Base-by-base conservation (phyloP, 2,797 vertebrate genomes). In the Propithecus deckenii region DNA sequence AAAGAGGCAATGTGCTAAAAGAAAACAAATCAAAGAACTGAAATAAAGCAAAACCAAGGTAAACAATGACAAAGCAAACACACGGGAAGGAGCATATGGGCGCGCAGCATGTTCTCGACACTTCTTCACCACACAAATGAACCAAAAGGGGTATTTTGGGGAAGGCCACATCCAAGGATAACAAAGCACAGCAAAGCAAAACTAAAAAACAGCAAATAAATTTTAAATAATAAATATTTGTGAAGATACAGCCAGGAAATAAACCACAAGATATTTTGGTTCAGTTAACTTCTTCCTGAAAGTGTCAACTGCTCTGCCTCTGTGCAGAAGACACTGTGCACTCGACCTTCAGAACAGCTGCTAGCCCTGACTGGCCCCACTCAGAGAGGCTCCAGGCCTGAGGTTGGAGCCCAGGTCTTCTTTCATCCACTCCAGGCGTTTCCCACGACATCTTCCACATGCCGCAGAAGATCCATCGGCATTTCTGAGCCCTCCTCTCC, bases 1-100 rank as follows among this genome's bases (percentile, higher is more conserved):
- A 99, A 98, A 98, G 98, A 98, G 96, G 98, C 98, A 98, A 98
- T 98, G 98, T 96, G 98, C 99, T 99, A 99, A 98, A 99, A 99
- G 97, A 95, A 98, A 98, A 98, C 96, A 98, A 98, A 98, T 97
- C 97, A 97, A 98, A 98, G 94, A 98, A 98, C 98, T 98, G 98
- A 99, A 98, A 98, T 95, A 98, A 99, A 98, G 98, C 98, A 97
- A 98, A 98, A 98, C 98, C 98, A 98, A 98, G 96, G 96, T 92
- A 94, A 97, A 98, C 43, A 65, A 96, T 96, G 98, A 96, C 71
- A 97, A 97, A 97, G 94, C 72, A 98, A 90, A 98, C 96, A 76
- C 94, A 78, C 59, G 63, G 85, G 91, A 89, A 96, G 97, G 28
- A 81, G 65, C 71, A 15, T 0, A 84, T 6, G 88, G 78, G 92